Evolutionary conservation across 2,797 vertebrate genomes (phyloP).

Genomic region (Sebastes variabilis): DNA sequence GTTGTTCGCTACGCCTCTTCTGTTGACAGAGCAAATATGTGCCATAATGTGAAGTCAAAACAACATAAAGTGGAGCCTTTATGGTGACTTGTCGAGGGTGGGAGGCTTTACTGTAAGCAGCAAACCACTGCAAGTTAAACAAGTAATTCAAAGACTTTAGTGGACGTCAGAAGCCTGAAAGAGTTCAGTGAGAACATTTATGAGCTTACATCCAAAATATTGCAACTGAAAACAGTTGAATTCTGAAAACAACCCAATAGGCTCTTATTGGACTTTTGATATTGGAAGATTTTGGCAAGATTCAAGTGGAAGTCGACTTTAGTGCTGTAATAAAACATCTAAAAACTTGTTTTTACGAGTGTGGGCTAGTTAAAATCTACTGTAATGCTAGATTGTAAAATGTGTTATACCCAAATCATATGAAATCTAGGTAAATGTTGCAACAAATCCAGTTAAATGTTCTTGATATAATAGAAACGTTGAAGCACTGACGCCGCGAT

Average conservation of each 20-base stretch:
- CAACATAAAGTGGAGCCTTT: neutral
- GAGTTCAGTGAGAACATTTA: neutral
- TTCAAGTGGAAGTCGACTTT: neutral
- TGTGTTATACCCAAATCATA: neutral
- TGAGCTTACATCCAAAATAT: neutral
- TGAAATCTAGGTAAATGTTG: neutral
- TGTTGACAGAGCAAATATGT: constrained; percentile 50
- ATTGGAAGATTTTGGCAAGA: neutral
- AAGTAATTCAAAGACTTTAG: neutral
- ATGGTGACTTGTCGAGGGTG: neutral
- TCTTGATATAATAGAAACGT: neutral
- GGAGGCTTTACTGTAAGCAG: neutral
- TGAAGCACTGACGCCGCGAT: neutral
- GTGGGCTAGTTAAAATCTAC: neutral
- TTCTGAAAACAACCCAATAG: neutral
- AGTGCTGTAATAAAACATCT: neutral
- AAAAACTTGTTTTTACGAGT: neutral
- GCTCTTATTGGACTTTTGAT: neutral
- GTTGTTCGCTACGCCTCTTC: constrained; percentile 31
- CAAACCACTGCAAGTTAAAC: neutral
- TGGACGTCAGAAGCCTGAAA: neutral
- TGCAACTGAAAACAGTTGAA: neutral
- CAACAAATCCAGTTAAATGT: neutral
- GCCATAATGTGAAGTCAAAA: neutral
- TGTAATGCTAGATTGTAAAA: neutral